Evolutionary conservation across 2,888 invertebrate genomes (phyloP), one percentile per base, ranked within the genome.

Genomic region (Galerucella nymphaeae): DNA sequence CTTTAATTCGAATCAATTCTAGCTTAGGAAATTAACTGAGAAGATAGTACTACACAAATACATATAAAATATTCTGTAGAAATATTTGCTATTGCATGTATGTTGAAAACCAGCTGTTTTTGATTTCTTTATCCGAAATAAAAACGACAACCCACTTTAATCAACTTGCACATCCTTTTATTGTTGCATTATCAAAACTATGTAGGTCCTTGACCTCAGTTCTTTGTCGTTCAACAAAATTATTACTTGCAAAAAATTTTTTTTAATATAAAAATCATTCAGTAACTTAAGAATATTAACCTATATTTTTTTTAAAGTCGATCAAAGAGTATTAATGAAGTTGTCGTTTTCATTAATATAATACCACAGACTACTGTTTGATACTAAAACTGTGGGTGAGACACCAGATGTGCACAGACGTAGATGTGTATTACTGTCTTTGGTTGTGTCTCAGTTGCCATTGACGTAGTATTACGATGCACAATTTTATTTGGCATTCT

Each of bases 321-420:
- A 42, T 41, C 42, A 41, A 62, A 62, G 16, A 16, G 18, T 41
- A 62, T 62, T 41, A 62, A 62, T 42, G 30, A 59, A 59, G 38
- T 57, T 23, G 57, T 59, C 59, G 38, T 59, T 30, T 59, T 59
- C 30, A 30, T n/a, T 41, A 42, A 62, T 42, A 62, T 53, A 65
- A 62, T 53, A 65, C 30, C n/a, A 53, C 65, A 65, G 53, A 65
- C 65, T 53, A 41, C 23, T 38, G 45, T 64, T 59, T 38, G 61
- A 38, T 42, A 62, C 41, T 62, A 42, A 41, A 42, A 62, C 42
- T 50, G 65, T 53, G 50, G 50, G 53, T 53, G 53, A 65, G 65
- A 53, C 65, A 53, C 65, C 65, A 65, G 65, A 65, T 65, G 65
- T 65, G 23, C 5, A 30, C 42, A 62, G 65, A 23, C 53, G 65